Evolutionary conservation across 2,888 invertebrate genomes (phyloP), one percentile per base, ranked within the genome.

Genomic region (Zelleria hepariella): DNA sequence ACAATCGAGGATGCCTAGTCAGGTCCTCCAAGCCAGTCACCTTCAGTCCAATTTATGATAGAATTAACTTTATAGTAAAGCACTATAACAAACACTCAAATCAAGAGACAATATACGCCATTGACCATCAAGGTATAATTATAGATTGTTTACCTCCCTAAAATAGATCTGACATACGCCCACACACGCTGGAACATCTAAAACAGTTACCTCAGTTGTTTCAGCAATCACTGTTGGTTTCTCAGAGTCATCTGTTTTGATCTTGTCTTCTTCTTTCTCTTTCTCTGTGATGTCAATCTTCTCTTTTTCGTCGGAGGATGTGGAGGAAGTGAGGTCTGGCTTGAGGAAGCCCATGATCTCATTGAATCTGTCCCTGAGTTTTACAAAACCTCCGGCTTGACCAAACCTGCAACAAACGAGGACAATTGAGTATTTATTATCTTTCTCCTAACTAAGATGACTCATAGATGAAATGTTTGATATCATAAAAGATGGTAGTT

Each of bases 321-420:
- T 73, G 24, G 85, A 84, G 61, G 80, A 69, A 57, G 86, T 80
- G 59, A 89, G 68, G 63, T 86, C 89, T 62, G 79, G 82, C 64
- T 90, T 91, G 65, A 91, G 78, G 68, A 90, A 84, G 47, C 91
- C 91, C 72, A 92, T 87, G 55, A 94, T 94, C 67, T 90, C 90
- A 81, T 95, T 94, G 86, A 97, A 97, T 68, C 96, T 90, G 72
- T 96, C 94, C 60, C 95, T 86, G 63, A 97, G 84, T 75, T 94
- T 94, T 71, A 96, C 93, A 83, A 98, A 98, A 61, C 98, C 98
- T 61, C 94, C 94, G 62, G 95, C 88, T 75, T 93, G 93, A 15
- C 98, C 98, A 86, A 98, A 98, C 73, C 94, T 92, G 66, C 53
- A 73, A 74, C 58, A 64, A 58, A 63, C 5, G 21, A 21, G 20